A percentile compares a stretch with the other conserved stretches of the same genome.
phyloP scores from a whole-genome alignment of 1,140 invertebrate species.

The Papilio dardanus region DNA sequence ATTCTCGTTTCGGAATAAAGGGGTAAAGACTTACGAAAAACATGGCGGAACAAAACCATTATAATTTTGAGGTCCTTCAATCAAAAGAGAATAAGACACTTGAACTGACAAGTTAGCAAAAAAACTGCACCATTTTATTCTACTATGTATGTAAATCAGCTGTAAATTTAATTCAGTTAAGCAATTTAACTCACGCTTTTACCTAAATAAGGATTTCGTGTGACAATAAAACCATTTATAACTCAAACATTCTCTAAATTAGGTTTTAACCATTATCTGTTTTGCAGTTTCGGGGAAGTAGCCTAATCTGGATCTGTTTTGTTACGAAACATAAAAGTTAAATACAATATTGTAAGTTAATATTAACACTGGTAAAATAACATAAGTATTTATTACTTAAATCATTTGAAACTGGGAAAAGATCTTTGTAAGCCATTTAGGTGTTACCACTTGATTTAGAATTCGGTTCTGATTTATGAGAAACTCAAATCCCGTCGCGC shows the following conservation, averaged over 20 bases:
- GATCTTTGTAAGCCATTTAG: no score
- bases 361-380: background rate
- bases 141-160: no score
- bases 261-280: slow-evolving; percentile 1
- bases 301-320: background rate
- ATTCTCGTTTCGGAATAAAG: no score
- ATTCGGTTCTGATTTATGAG: no score
- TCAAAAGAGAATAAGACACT: background rate
- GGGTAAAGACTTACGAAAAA: background rate
- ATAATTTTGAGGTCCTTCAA: no score
- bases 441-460: no score
- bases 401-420: no score
- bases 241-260: background rate
- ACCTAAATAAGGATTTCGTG: background rate
- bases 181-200: background rate
- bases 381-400: background rate
- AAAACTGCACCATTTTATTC: no score
- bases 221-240: slow-evolving; percentile 3
- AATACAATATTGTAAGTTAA: background rate
- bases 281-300: background rate
- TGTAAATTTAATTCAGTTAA: background rate
- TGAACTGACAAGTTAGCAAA: slow-evolving; percentile 2
- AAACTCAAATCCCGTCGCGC: no score
- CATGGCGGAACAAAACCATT: background rate
- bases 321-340: background rate